These are phyloP conservation scores for Phyllotreta striolata DNA, from an alignment of 2,888 invertebrate genomes.

Conservation along the genomic window DNA sequence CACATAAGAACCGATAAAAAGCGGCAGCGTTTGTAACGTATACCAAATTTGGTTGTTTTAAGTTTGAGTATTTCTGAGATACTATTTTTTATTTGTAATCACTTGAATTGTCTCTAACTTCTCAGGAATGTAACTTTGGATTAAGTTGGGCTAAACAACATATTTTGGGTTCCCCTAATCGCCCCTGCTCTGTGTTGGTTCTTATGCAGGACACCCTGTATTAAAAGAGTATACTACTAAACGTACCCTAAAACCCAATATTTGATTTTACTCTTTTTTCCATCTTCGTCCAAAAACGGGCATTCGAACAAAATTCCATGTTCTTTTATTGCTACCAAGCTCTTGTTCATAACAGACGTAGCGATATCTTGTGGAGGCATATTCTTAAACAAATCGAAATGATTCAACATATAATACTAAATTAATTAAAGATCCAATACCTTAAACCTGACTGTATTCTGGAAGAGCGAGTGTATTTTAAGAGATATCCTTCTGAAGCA, in stretches of 20 bases:
- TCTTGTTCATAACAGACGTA: constrained; percentile 70
- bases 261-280: constrained; percentile 63
- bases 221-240: constrained; percentile 9
- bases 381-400: constrained; percentile 52
- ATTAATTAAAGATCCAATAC: constrained; percentile 49
- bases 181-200: no score
- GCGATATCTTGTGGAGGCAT: constrained; percentile 61
- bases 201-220: no score
- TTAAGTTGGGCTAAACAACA: no score
- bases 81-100: no score
- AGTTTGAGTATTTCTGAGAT: no score
- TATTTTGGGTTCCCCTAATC: no score
- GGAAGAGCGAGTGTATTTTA: constrained; percentile 75
- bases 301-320: constrained; percentile 81
- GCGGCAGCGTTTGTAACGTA: no score
- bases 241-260: constrained; percentile 85
- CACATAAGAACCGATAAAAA: no score
- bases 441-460: constrained; percentile 71
- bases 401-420: constrained; percentile 16
- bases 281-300: constrained; percentile 58
- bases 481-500: constrained; percentile 78
- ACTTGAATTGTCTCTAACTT: no score
- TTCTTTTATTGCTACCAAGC: constrained; percentile 82
- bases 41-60: no score
- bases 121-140: no score